phyloP scores from a whole-genome alignment of 2,113 vertebrate species.

The Setophaga kirtlandii region DNA sequence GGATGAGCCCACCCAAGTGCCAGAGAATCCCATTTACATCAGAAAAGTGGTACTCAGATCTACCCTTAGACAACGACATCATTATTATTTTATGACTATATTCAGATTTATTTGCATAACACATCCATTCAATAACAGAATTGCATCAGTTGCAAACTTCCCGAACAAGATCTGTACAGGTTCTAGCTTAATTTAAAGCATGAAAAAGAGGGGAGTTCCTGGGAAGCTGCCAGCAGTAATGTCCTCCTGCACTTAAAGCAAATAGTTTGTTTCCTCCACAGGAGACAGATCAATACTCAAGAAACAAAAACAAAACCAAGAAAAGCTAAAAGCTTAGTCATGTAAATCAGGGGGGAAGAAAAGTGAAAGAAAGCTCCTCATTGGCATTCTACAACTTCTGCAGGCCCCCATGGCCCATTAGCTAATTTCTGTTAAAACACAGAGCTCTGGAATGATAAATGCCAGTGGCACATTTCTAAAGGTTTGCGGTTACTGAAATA shows the following conservation, averaged over 20 bases:
- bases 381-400: slow-evolving; percentile 69
- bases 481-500: slow-evolving; percentile 70
- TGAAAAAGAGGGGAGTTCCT: background rate
- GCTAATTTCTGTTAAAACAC: slow-evolving; percentile 72
- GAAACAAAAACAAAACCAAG: slow-evolving; percentile 71
- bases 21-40: background rate
- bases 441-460: slow-evolving; percentile 65
- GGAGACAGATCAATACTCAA: slow-evolving; percentile 70
- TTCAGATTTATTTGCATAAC: background rate
- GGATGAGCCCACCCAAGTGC: background rate
- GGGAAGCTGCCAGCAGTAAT: slow-evolving; percentile 47
- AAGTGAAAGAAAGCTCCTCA: slow-evolving; percentile 64
- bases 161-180: background rate
- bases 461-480: slow-evolving; percentile 69
- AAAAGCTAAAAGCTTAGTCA: slow-evolving; percentile 73
- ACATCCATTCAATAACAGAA: background rate
- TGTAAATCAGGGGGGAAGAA: slow-evolving; percentile 71
- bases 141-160: background rate
- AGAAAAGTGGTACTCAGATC: background rate
- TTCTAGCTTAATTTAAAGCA: slow-evolving; percentile 1
- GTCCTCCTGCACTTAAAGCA: slow-evolving; percentile 53
- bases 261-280: slow-evolving; percentile 74
- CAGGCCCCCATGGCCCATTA: slow-evolving; percentile 67
- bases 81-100: background rate
- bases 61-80: background rate